Evolutionary conservation across 2,888 invertebrate species (phyloP).

Genomic region (Deilephila porcellus): DNA sequence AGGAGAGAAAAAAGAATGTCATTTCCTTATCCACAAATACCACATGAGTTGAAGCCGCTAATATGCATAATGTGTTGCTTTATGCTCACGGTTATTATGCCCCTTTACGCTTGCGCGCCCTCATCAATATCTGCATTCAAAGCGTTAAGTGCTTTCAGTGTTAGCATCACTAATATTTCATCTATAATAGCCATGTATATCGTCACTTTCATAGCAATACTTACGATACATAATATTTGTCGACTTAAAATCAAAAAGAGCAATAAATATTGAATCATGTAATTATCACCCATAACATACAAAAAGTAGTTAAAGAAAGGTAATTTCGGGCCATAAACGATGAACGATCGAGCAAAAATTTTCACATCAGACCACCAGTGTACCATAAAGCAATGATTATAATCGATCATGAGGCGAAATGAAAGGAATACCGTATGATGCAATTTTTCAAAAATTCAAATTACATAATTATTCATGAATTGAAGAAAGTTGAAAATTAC

Average conservation of each 20-base stretch:
- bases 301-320: constrained; percentile 25
- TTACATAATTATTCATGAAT: constrained; percentile 56
- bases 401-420: constrained; percentile 38
- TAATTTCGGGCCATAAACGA: constrained; percentile 21
- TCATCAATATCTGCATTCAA: not conserved
- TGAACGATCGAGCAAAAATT: constrained; percentile 13
- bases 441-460: constrained; percentile 45
- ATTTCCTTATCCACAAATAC: constrained; percentile 5
- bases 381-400: constrained; percentile 17
- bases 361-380: constrained; percentile 25
- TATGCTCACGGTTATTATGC: not conserved
- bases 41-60: not conserved
- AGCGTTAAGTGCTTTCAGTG: not conserved
- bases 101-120: not conserved
- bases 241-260: not conserved
- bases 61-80: not conserved
- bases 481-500: constrained; percentile 55
- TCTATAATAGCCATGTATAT: not conserved
- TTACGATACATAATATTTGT: too few species aligned
- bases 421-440: constrained; percentile 47
- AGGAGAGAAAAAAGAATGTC: not conserved
- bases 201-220: not conserved
- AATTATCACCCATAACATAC: constrained; percentile 24
- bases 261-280: constrained; percentile 22
- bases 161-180: not conserved